Evolutionary conservation across 1,140 invertebrate species (phyloP).

Genomic region (Araneus ventricosus): DNA sequence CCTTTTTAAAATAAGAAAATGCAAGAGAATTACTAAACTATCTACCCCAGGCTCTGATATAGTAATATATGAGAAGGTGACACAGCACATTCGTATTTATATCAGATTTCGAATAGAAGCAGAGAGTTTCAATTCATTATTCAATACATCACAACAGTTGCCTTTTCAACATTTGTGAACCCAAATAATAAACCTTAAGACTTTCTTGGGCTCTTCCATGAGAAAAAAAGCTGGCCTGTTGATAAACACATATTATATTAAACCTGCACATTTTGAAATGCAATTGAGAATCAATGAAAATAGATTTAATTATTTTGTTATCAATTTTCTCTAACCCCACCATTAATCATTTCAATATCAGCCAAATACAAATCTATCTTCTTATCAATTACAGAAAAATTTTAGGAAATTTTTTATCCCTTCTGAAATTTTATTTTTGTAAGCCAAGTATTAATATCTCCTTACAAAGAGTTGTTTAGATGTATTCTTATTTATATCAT

Average conservation of each 20-base stretch:
- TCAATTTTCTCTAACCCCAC: too few species aligned
- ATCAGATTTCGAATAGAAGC: conserved; percentile 80
- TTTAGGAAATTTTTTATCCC: too few species aligned
- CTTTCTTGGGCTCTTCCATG: conserved; percentile 95
- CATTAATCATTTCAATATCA: too few species aligned
- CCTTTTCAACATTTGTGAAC: conserved; percentile 90
- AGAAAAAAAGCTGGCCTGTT: conserved; percentile 87
- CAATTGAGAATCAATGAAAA: too few species aligned
- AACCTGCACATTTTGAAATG: too few species aligned
- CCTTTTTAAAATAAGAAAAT: neutral
- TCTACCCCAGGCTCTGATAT: conserved; percentile 89
- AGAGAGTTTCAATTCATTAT: conserved; percentile 88
- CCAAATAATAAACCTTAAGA: conserved; percentile 93
- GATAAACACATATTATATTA: neutral
- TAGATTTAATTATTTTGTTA: too few species aligned
- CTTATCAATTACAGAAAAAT: too few species aligned
- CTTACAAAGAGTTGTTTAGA: too few species aligned
- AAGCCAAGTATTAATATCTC: too few species aligned
- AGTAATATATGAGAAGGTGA: conserved; percentile 95
- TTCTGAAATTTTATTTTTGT: too few species aligned
- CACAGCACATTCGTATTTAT: conserved; percentile 91
- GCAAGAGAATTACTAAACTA: neutral
- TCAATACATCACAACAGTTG: conserved; percentile 94
- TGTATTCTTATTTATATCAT: too few species aligned
- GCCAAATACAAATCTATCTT: too few species aligned